phyloP scores from a whole-genome alignment of 2,797 vertebrate genomes.

The Okamejei kenojei region DNA sequence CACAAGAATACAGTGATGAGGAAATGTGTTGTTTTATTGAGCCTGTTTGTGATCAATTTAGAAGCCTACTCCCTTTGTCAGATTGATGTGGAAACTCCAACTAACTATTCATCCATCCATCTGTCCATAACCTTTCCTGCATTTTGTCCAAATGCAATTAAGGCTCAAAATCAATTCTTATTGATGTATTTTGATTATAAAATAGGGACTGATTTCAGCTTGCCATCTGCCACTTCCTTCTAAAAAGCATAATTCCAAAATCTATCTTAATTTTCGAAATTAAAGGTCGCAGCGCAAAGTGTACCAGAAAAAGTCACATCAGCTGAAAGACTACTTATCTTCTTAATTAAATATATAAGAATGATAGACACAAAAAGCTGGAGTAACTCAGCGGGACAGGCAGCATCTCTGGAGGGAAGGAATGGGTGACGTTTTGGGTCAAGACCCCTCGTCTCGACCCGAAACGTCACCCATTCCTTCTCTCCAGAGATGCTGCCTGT shows the following conservation, averaged over 20 bases:
- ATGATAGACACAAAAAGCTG: no score
- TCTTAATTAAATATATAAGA: background rate
- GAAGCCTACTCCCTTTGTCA: background rate
- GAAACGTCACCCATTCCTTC: no score
- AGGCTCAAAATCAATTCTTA: background rate
- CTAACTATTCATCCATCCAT: background rate
- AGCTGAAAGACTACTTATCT: background rate
- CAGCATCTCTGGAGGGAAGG: no score
- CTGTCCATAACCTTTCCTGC: background rate
- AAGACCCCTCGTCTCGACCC: no score
- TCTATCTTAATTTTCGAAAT: background rate
- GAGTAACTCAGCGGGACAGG: no score
- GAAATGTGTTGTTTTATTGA: background rate
- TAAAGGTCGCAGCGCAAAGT: background rate
- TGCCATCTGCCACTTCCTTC: background rate
- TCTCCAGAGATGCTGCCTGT: no score
- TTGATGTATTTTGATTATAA: background rate
- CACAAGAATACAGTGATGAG: background rate
- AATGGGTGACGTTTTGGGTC: no score
- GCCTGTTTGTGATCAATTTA: no score
- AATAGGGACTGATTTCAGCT: background rate
- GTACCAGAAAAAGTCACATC: background rate
- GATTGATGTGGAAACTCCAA: background rate
- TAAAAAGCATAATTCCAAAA: background rate
- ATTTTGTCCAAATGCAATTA: background rate